A percentile compares a stretch with the other conserved stretches of the same genome.
Evolutionary conservation across 2,113 vertebrate genomes (phyloP).

Genomic region (Proterorhinus semilunaris): DNA sequence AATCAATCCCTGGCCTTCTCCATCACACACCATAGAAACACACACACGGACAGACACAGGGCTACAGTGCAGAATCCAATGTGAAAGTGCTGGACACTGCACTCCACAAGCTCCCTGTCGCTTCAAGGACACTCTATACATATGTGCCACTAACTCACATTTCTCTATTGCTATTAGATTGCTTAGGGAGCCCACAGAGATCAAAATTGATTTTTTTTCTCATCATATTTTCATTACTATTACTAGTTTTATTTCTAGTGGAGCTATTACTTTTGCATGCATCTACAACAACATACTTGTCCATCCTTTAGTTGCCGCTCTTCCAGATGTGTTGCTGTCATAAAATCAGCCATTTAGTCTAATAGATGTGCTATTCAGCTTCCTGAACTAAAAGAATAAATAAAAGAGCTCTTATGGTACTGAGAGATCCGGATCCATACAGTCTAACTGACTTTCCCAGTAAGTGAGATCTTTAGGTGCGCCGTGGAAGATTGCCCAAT

Average conservation of each 20-base stretch:
- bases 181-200: neutral
- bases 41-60: conserved; percentile 22
- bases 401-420: too few relatives aligned
- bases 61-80: conserved; percentile 32
- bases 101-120: conserved; percentile 44
- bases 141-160: neutral
- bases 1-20: conserved; percentile 79
- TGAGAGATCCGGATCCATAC: too few relatives aligned
- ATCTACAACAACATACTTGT: too few relatives aligned
- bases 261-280: too few relatives aligned
- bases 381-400: too few relatives aligned
- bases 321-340: neutral
- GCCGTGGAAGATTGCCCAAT: too few relatives aligned
- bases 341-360: neutral
- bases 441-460: too few relatives aligned
- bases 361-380: too few relatives aligned
- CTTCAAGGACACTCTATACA: conserved; percentile 45
- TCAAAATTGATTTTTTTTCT: neutral
- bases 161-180: neutral
- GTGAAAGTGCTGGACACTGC: conserved; percentile 48
- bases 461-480: too few relatives aligned
- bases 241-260: too few relatives aligned
- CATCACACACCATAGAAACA: conserved; percentile 58
- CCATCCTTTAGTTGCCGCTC: too few relatives aligned
- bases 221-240: neutral